Percentiles rank a stretch among this genome's conserved stretches.
These are phyloP conservation scores for Drosophila bocki DNA, from an alignment of 1,140 invertebrate species.

Conservation along the genomic window DNA sequence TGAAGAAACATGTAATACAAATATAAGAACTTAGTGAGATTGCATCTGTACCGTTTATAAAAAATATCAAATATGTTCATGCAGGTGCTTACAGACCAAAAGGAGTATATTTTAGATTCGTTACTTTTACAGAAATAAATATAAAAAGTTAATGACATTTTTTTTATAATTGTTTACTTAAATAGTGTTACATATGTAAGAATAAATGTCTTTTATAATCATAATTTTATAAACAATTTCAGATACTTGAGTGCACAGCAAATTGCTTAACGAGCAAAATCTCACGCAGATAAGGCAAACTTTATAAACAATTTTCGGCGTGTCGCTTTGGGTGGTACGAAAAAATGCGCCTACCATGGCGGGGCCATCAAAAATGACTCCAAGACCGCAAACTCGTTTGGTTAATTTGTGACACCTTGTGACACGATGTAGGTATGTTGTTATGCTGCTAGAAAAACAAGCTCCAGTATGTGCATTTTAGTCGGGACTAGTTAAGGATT, in stretches of 20 bases:
- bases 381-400: constrained; percentile 5
- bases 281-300: constrained; percentile 71
- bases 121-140: constrained; percentile 51
- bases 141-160: constrained; percentile 46
- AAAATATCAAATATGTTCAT: constrained; percentile 60
- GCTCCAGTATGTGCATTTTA: constrained; percentile 57
- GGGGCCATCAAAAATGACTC: neutral
- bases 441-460: constrained; percentile 47
- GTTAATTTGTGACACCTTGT: constrained; percentile 55
- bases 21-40: constrained; percentile 67
- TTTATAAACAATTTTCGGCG: constrained; percentile 57
- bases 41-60: constrained; percentile 36
- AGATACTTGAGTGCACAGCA: constrained; percentile 53
- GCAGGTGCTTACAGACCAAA: constrained; percentile 43
- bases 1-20: constrained; percentile 75
- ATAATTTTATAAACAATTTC: constrained; percentile 29
- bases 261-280: constrained; percentile 64
- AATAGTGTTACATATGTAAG: constrained; percentile 60
- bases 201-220: constrained; percentile 62
- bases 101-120: constrained; percentile 50
- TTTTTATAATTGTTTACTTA: constrained; percentile 58
- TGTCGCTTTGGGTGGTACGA: constrained; percentile 34
- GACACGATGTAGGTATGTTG: constrained; percentile 44
- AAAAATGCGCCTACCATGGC: constrained; percentile 2
- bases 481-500: constrained; percentile 76